phyloP scores from a whole-genome alignment of 2,888 invertebrate genomes.

The Bibio marci region DNA sequence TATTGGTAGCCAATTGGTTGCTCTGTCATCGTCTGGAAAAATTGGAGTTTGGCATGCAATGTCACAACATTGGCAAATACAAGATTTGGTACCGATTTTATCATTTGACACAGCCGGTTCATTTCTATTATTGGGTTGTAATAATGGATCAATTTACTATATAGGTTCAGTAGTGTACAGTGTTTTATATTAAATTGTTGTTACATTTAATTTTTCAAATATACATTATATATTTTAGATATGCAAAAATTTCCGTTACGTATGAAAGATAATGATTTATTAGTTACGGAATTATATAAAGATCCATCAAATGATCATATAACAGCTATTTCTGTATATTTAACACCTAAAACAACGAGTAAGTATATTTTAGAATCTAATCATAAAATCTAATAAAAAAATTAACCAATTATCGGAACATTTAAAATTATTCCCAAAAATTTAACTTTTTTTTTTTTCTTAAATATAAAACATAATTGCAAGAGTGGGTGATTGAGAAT shows the following conservation, averaged over 20 bases:
- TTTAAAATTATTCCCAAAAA: conserved; percentile 5
- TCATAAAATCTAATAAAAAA: too few species aligned
- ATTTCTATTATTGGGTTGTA: conserved; percentile 84
- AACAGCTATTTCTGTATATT: conserved; percentile 93
- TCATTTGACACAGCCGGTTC: conserved; percentile 96
- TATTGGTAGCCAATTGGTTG: conserved; percentile 95
- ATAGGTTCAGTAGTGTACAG: conserved; percentile 46
- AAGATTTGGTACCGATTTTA: conserved; percentile 87
- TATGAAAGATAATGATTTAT: conserved; percentile 97
- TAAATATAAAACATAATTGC: not conserved
- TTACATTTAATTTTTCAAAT: conserved; percentile 4
- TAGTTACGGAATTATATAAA: conserved; percentile 89
- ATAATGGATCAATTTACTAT: conserved; percentile 92
- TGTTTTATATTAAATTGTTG: not conserved
- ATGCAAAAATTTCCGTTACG: conserved; percentile 98
- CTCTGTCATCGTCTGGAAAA: conserved; percentile 78
- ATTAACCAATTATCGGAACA: conserved; percentile 9
- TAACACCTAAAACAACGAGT: conserved; percentile 99
- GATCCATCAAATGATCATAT: conserved; percentile 92
- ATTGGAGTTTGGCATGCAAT: conserved; percentile 99
- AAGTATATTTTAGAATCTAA: conserved; percentile 33
- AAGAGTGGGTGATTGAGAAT: too few species aligned
- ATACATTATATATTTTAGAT: conserved; percentile 38
- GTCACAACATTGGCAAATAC: conserved; percentile 97
- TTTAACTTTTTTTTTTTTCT: conserved; percentile 2